A percentile compares a stretch with the other conserved stretches of the same genome.
Conservation (phyloP, 2,797 vertebrate genomes). For the Austrolebias charrua region DNA sequence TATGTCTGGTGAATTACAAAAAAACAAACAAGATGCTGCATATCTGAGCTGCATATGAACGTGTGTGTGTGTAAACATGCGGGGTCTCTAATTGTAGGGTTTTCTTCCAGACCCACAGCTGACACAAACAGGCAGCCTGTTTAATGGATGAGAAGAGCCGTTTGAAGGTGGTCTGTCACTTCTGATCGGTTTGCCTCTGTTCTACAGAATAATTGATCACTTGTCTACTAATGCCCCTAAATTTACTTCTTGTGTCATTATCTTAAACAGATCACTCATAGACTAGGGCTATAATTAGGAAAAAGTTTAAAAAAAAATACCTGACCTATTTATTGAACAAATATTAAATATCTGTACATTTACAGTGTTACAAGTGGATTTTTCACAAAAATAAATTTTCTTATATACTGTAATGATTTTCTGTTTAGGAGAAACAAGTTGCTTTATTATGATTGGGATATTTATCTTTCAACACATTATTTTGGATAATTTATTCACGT, state of each 20-base stretch:
- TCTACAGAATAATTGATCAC: conserved; percentile 77
- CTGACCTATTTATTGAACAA: conserved; percentile 36
- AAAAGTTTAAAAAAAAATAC: not conserved
- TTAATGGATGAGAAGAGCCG: conserved; percentile 80
- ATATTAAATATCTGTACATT: not conserved
- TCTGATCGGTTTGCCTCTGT: conserved; percentile 75
- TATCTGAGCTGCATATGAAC: conserved; percentile 78
- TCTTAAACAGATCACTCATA: conserved; percentile 56
- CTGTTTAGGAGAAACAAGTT: conserved; percentile 74
- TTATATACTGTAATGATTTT: conserved; percentile 39
- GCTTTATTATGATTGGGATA: conserved; percentile 71
- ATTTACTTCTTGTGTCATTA: conserved; percentile 62
- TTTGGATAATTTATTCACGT: conserved; percentile 82
- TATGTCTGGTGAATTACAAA: conserved; percentile 60
- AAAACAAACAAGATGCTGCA: conserved; percentile 66
- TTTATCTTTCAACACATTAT: conserved; percentile 74
- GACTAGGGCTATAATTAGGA: conserved; percentile 29
- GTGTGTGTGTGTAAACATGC: conserved; percentile 75
- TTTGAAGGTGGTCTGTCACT: conserved; percentile 78
- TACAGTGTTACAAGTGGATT: not conserved
- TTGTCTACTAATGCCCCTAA: conserved; percentile 65
- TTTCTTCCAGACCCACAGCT: conserved; percentile 76
- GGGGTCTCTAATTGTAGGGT: conserved; percentile 80
- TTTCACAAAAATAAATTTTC: conserved; percentile 48
- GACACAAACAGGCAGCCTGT: conserved; percentile 80